phyloP scores from a whole-genome alignment of 1,140 invertebrate species.

The Camponotus pennsylvanicus region DNA sequence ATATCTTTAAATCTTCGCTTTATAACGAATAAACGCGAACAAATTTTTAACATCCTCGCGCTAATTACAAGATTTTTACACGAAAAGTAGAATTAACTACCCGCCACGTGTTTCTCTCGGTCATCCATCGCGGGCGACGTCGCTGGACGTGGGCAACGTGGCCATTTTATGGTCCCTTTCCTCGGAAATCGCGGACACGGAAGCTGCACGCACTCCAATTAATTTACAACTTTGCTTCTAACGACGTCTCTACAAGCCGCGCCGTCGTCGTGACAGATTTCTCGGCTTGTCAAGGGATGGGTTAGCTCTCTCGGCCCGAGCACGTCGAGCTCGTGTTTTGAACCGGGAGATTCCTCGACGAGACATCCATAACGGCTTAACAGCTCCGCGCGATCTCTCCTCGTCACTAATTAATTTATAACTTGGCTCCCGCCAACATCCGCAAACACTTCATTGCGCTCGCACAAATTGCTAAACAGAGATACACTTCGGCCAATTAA shows the following conservation, averaged over 20 bases:
- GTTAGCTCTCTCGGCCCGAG: constrained; percentile 36
- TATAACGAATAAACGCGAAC: background rate
- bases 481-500: constrained; percentile 35
- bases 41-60: background rate
- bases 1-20: background rate
- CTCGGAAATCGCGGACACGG: constrained; percentile 19
- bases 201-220: constrained; percentile 51
- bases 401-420: constrained; percentile 50
- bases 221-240: constrained; percentile 56
- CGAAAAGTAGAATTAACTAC: background rate
- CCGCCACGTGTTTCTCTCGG: background rate
- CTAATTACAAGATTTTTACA: background rate
- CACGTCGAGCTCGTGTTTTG: constrained; percentile 38
- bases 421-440: constrained; percentile 20
- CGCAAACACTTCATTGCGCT: constrained; percentile 37
- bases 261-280: constrained; percentile 47
- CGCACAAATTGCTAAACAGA: background rate
- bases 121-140: background rate
- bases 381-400: constrained; percentile 15
- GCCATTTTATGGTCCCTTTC: constrained; percentile 36
- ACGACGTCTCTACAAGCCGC: constrained; percentile 45
- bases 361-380: constrained; percentile 48
- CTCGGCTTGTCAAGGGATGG: constrained; percentile 32
- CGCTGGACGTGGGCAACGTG: background rate
- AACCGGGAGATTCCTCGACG: constrained; percentile 27